Base-by-base conservation (phyloP, 2,888 invertebrate genomes). In the Agrochola lota region DNA sequence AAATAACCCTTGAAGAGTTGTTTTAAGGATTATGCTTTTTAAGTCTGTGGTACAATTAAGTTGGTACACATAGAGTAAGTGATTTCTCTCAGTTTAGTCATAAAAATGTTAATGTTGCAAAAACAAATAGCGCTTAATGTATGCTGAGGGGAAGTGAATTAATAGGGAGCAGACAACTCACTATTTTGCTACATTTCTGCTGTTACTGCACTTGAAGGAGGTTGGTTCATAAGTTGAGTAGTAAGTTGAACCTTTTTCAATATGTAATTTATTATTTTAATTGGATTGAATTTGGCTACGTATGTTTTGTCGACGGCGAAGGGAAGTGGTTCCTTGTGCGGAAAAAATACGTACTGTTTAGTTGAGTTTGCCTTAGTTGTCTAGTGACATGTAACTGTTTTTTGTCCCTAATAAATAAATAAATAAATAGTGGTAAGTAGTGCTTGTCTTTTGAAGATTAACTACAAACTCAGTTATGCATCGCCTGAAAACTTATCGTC, bases 81-180 rank as follows among this genome's bases (percentile, higher is more conserved):
- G 95, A 95, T 95, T 95, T 92, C 94, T 95, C 94, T 95, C 93
- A 94, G 94, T 95, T 94, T 94, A 95, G 95, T 95, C 95, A 96
- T 96, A 96, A 96, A 96, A 96, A 96, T 96, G 96, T 96, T 95
- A 96, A 96, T 96, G 95, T 93, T 91, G 93, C 94, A 94, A 95
- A 96, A 96, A 96, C 96, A 96, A 96, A 95, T 93, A 95, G 92
- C 92, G 93, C 90, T 91, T 96, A 96, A 96, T 96, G 91, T 96
- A 96, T 95, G 95, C 96, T 91, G 91, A 94, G 93, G 96, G 95
- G 94, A 91, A 90, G 89, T 78, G 94, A 95, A 95, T 94, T 94
- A 95, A 93, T 90, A 90, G 88, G 90, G 90, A 74, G 88, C 80
- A 67, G 71, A 68, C 76, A 49, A 78, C 77, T 80, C 77, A 83